A percentile compares a stretch with the other conserved stretches of the same genome.
phyloP scores from a whole-genome alignment of 2,797 vertebrate species.

The Acomys russatus region DNA sequence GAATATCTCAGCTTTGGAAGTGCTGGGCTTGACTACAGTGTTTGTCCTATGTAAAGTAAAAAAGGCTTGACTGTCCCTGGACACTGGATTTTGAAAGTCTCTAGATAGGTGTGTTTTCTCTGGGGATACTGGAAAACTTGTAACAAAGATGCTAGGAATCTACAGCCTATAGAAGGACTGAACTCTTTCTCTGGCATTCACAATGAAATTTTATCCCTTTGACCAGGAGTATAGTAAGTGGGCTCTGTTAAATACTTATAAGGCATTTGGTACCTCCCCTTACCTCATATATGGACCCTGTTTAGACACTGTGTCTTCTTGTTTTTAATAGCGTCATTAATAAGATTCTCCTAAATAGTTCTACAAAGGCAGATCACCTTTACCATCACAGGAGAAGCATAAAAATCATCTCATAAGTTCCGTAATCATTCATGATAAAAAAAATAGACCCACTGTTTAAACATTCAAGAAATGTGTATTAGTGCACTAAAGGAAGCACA shows the following conservation, averaged over 20 bases:
- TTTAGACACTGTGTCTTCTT: neutral
- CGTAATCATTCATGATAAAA: neutral
- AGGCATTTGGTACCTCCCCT: neutral
- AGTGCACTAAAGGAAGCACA: neutral
- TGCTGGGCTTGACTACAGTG: too few species aligned
- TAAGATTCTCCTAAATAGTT: neutral
- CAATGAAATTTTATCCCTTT: neutral
- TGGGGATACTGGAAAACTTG: neutral
- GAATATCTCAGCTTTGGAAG: rapidly evolving
- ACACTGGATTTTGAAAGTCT: neutral
- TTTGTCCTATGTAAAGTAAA: neutral
- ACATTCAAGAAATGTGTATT: neutral
- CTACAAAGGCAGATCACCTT: neutral
- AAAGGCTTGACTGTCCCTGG: neutral
- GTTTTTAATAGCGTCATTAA: neutral
- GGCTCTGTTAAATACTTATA: neutral
- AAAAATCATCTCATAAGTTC: neutral
- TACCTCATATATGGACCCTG: neutral
- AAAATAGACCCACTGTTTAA: neutral
- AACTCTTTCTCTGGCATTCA: neutral
- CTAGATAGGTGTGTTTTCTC: neutral
- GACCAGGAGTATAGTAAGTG: neutral
- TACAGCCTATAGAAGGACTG: too few species aligned
- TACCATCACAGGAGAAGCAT: neutral
- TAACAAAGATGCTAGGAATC: neutral